phyloP scores from a whole-genome alignment of 2,113 vertebrate species.

The Sander vitreus region DNA sequence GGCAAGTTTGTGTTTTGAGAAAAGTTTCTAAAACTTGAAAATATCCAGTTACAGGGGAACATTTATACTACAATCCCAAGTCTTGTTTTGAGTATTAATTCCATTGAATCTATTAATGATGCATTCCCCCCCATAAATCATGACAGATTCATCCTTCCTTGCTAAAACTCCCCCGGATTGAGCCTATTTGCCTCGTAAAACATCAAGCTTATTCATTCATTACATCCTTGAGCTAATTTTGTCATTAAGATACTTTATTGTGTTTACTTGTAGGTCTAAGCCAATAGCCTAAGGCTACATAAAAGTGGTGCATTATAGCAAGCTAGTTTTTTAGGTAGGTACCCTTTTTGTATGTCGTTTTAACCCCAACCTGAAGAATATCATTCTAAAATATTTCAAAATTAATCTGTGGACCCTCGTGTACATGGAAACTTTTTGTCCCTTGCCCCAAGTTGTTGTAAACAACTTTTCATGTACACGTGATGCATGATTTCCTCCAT shows the following conservation, averaged over 20 bases:
- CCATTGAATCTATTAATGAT: neutral
- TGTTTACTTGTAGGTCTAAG: neutral
- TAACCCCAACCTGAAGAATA: constrained; percentile 87
- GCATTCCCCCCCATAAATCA: neutral
- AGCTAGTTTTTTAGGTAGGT: neutral
- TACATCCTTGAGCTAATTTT: neutral
- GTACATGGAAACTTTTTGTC: constrained; percentile 94
- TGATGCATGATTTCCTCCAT: constrained; percentile 86
- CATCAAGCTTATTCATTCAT: neutral
- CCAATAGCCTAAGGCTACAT: no score
- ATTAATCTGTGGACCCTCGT: constrained; percentile 84
- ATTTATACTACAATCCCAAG: neutral
- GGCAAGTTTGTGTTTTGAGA: neutral
- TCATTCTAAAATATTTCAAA: constrained; percentile 93
- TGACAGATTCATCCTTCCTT: neutral
- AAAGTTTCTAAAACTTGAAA: neutral
- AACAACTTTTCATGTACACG: constrained; percentile 93
- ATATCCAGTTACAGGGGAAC: neutral
- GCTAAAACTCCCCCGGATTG: neutral
- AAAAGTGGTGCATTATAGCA: neutral
- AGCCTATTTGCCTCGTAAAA: neutral
- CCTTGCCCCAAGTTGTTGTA: constrained; percentile 88
- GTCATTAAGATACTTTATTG: neutral
- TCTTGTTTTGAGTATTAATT: neutral
- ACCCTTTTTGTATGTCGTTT: rapidly evolving